Evolutionary conservation across 1,140 invertebrate species (phyloP).

Genomic region (Dreissena rostriformis): DNA sequence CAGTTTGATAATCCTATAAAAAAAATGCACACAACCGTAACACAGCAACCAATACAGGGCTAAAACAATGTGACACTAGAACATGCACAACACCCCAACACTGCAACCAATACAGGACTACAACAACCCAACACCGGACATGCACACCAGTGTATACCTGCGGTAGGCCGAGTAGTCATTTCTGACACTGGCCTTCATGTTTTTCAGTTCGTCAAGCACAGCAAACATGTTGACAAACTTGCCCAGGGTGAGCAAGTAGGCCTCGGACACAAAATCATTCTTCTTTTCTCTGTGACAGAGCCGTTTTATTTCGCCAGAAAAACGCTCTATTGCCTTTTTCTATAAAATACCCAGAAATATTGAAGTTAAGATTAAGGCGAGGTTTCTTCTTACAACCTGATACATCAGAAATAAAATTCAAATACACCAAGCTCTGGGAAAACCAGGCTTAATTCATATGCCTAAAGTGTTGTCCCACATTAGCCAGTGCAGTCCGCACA

Average conservation of each 20-base stretch:
- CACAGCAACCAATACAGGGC: too few relatives aligned
- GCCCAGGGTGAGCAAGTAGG: conserved; percentile 98
- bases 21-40: too few relatives aligned
- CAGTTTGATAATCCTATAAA: too few relatives aligned
- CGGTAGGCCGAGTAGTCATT: conserved; percentile 99
- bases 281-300: conserved; percentile 98
- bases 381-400: too few relatives aligned
- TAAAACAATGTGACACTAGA: too few relatives aligned
- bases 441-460: too few relatives aligned
- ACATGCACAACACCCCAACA: not conserved
- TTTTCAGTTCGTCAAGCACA: conserved; percentile 99
- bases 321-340: conserved; percentile 97
- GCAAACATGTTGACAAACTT: conserved; percentile 99
- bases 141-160: conserved; percentile 84
- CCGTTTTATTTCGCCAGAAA: conserved; percentile 97
- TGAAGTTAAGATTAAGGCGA: too few relatives aligned
- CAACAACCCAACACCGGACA: not conserved
- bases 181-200: conserved; percentile 99
- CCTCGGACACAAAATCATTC: conserved; percentile 99
- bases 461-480: too few relatives aligned
- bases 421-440: too few relatives aligned
- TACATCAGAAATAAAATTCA: too few relatives aligned
- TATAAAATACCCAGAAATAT: conserved; percentile 77
- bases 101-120: not conserved
- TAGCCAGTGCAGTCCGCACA: too few relatives aligned